Evolutionary conservation across 2,113 vertebrate species (phyloP).

Genomic region (Tachysurus fulvidraco): DNA sequence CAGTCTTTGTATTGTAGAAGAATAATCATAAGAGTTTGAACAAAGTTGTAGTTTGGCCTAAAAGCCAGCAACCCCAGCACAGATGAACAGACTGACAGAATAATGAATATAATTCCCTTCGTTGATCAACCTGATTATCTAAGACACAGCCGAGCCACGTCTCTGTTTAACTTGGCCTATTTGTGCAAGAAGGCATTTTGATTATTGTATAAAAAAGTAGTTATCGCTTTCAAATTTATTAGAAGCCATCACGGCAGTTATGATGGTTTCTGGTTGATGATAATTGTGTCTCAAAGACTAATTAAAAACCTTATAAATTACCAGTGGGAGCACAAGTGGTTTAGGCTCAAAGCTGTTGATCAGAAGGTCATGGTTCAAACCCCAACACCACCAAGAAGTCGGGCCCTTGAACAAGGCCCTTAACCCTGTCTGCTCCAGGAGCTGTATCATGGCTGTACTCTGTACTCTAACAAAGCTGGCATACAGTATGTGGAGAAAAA

Average conservation of each 20-base stretch:
- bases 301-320: background rate
- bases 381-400: too few species aligned
- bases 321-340: too few species aligned
- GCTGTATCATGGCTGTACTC: too few species aligned
- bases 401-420: too few species aligned
- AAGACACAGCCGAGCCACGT: background rate
- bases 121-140: background rate
- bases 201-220: background rate
- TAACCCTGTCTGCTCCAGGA: too few species aligned
- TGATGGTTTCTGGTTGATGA: background rate
- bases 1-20: background rate
- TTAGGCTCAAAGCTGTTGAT: too few species aligned
- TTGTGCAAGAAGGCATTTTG: background rate
- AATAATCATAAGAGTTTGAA: background rate
- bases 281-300: background rate
- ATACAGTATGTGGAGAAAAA: too few species aligned
- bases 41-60: background rate
- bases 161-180: background rate
- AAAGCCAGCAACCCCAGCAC: background rate
- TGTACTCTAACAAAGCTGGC: too few species aligned
- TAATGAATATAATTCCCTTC: background rate
- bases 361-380: too few species aligned
- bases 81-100: background rate
- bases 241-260: background rate
- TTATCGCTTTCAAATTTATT: background rate